Percentiles rank a stretch among this genome's conserved stretches.
Evolutionary conservation across 2,113 vertebrate genomes (phyloP).

Genomic region (Melanotaenia duboulayi): DNA sequence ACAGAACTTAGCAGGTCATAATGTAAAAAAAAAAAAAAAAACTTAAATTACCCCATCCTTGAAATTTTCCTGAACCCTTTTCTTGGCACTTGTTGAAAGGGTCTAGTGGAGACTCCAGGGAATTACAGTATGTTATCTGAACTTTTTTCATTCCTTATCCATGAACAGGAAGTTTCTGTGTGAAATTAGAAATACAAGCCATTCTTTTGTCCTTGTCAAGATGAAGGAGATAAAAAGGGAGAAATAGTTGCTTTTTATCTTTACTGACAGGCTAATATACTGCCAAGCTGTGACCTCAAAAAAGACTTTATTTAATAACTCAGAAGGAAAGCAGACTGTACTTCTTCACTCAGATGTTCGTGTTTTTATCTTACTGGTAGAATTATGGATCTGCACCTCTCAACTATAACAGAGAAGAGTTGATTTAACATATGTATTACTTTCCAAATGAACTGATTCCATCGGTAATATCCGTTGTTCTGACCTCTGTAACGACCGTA

Average conservation of each 20-base stretch:
- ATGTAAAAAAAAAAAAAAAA: conserved; percentile 5
- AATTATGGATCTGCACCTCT: conserved; percentile 20
- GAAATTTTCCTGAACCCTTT: conserved; percentile 50
- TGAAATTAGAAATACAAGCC: conserved; percentile 49
- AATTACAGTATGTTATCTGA: conserved; percentile 50
- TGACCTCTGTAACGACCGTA: conserved; percentile 33
- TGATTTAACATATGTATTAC: not conserved
- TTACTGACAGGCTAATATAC: not conserved
- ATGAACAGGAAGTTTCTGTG: conserved; percentile 47
- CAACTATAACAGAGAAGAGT: conserved; percentile 8
- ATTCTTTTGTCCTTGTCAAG: conserved; percentile 43
- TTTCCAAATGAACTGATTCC: conserved; percentile 20
- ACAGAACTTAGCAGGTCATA: conserved; percentile 11
- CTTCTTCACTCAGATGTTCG: not conserved
- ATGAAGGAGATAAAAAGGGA: not conserved
- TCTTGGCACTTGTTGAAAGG: conserved; percentile 44
- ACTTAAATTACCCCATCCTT: conserved; percentile 22
- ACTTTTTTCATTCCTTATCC: conserved; percentile 46
- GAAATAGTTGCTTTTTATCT: conserved; percentile 29
- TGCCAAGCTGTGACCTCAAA: conserved; percentile 10
- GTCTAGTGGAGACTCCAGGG: conserved; percentile 38
- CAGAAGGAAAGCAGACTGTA: not conserved
- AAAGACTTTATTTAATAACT: conserved; percentile 9
- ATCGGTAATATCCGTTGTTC: conserved; percentile 16
- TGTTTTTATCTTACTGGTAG: not conserved